These are phyloP conservation scores for Prionailurus viverrinus DNA, from an alignment of 2,113 vertebrate species.

Conservation along the genomic window DNA sequence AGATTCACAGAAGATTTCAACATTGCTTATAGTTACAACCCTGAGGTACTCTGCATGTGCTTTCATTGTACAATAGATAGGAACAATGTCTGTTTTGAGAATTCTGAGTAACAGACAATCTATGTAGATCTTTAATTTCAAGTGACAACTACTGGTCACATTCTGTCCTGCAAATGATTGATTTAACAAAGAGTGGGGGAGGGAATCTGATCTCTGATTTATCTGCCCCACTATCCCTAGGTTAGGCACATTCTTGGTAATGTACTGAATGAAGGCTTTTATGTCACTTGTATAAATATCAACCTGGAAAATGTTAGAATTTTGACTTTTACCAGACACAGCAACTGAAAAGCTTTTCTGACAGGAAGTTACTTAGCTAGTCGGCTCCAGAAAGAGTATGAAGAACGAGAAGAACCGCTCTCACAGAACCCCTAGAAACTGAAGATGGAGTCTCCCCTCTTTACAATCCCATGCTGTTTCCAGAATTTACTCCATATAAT, in stretches of 20 bases:
- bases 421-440: neutral
- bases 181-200: neutral
- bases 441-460: neutral
- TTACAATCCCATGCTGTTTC: slow-evolving; percentile 18
- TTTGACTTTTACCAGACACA: neutral
- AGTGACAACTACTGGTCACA: neutral
- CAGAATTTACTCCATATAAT: slow-evolving; percentile 50
- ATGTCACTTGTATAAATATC: neutral
- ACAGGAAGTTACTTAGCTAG: neutral
- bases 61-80: neutral
- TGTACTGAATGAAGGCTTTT: neutral
- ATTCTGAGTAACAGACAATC: neutral
- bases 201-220: neutral
- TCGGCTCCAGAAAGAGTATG: neutral
- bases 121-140: neutral
- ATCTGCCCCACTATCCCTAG: neutral
- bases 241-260: neutral
- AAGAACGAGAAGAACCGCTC: neutral
- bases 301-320: neutral
- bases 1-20: neutral
- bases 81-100: neutral
- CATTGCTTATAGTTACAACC: neutral
- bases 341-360: neutral
- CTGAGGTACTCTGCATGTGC: too few relatives aligned
- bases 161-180: neutral